These are phyloP conservation scores for Steinernema carpocapsae DNA, from an alignment of 2,888 invertebrate species.

Conservation along the genomic window DNA sequence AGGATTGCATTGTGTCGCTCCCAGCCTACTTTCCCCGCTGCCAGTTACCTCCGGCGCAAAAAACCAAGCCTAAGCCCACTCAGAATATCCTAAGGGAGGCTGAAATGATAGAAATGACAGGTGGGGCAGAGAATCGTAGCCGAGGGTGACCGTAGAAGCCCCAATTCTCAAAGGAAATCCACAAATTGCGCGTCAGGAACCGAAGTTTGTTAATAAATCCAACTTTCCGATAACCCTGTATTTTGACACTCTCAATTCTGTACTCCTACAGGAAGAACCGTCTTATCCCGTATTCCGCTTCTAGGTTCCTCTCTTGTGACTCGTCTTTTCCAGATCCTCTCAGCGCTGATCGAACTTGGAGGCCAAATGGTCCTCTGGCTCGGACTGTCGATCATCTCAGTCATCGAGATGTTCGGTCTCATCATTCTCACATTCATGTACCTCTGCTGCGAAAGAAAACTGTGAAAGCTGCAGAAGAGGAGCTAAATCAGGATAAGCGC, in stretches of 20 bases:
- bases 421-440: slow-evolving; percentile 31
- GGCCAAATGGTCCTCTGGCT: slow-evolving; percentile 41
- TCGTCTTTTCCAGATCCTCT: neutral
- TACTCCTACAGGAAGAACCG: slow-evolving; percentile 22
- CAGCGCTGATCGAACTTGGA: slow-evolving; percentile 41
- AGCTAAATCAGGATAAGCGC: slow-evolving; percentile 22
- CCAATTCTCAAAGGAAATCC: too few species aligned
- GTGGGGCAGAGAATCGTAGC: too few species aligned
- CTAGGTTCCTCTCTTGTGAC: neutral
- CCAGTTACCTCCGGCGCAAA: too few species aligned
- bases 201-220: too few species aligned
- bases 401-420: slow-evolving; percentile 38
- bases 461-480: slow-evolving; percentile 23
- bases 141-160: too few species aligned
- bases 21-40: too few species aligned
- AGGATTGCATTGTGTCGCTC: too few species aligned
- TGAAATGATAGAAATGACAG: too few species aligned
- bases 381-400: slow-evolving; percentile 37
- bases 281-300: slow-evolving; percentile 36
- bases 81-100: too few species aligned
- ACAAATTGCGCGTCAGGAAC: too few species aligned
- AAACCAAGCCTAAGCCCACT: too few species aligned
- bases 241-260: slow-evolving; percentile 41
- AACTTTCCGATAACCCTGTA: slow-evolving; percentile 42
- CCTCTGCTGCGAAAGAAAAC: slow-evolving; percentile 33